Evolutionary conservation across 2,797 vertebrate species (phyloP).

Genomic region (Chanos chanos): DNA sequence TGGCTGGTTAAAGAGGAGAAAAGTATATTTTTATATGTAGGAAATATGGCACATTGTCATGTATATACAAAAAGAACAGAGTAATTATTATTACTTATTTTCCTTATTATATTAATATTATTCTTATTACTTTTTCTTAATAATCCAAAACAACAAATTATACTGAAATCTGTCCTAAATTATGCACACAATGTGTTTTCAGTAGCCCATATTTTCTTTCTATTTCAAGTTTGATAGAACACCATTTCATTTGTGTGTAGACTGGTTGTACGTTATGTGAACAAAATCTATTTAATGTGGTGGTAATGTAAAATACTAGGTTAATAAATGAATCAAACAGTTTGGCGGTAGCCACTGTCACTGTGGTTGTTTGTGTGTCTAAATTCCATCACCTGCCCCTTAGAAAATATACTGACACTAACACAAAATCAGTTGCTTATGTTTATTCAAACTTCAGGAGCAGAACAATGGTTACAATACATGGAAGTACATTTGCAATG

Average conservation of each 20-base stretch:
- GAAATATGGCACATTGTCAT: conserved; percentile 76
- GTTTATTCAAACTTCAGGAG: not conserved
- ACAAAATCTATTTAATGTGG: conserved; percentile 25
- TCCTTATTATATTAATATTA: conserved; percentile 38
- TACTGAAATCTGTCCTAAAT: conserved; percentile 57
- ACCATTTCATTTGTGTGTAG: conserved; percentile 43
- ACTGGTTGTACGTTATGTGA: conserved; percentile 34
- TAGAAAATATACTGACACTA: no score
- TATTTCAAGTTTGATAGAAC: conserved; percentile 26
- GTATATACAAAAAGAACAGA: conserved; percentile 63
- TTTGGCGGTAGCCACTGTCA: conserved; percentile 13
- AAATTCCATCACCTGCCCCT: no score
- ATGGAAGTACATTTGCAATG: no score
- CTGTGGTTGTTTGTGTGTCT: not conserved
- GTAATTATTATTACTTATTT: conserved; percentile 63
- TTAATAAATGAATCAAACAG: conserved; percentile 38
- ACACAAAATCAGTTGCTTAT: not conserved
- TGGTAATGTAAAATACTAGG: conserved; percentile 39
- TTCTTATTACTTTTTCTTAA: conserved; percentile 39
- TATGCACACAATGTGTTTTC: conserved; percentile 54
- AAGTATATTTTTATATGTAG: conserved; percentile 80
- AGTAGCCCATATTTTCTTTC: conserved; percentile 40
- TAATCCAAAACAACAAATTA: conserved; percentile 60
- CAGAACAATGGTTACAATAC: conserved; percentile 1
- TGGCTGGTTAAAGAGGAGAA: conserved; percentile 60